A percentile compares a stretch with the other conserved stretches of the same genome.
phyloP scores from a whole-genome alignment of 2,113 vertebrate genomes.

The Siniperca knerii region DNA sequence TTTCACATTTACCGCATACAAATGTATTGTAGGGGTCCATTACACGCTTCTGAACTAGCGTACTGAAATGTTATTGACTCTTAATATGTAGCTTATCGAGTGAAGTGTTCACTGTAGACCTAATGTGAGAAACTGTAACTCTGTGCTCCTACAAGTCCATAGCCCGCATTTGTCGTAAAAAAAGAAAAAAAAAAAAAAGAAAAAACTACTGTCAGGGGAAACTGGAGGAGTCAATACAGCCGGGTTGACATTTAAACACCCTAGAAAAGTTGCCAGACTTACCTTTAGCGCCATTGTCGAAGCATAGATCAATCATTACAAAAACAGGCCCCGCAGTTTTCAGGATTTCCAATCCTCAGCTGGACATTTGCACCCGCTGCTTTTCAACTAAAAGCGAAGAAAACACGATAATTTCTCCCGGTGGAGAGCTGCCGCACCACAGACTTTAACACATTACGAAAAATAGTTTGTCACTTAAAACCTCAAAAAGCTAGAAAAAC shows the following conservation, averaged over 20 bases:
- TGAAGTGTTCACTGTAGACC: constrained; percentile 13
- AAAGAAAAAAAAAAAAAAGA: not conserved
- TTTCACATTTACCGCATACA: not conserved
- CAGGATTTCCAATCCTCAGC: constrained; percentile 75
- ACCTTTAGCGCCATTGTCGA: constrained; percentile 85
- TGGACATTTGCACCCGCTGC: constrained; percentile 77
- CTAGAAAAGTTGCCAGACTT: constrained; percentile 24
- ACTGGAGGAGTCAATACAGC: not conserved
- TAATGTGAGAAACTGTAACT: constrained; percentile 39
- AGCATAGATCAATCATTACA: constrained; percentile 80
- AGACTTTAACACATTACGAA: constrained; percentile 64
- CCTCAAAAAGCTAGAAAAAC: not conserved
- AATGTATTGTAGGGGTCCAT: no score
- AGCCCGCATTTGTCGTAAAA: not conserved
- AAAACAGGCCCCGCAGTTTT: constrained; percentile 70
- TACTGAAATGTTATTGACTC: not conserved
- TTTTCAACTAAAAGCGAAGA: constrained; percentile 47
- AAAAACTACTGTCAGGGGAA: not conserved
- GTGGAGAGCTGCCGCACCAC: not conserved
- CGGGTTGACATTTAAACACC: not conserved
- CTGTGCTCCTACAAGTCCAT: not conserved
- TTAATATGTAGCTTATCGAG: not conserved
- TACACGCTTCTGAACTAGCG: not conserved
- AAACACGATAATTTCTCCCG: constrained; percentile 54
- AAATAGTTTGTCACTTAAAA: constrained; percentile 50